Evolutionary conservation across 2,113 vertebrate genomes (phyloP).

Genomic region (Gavia stellata): DNA sequence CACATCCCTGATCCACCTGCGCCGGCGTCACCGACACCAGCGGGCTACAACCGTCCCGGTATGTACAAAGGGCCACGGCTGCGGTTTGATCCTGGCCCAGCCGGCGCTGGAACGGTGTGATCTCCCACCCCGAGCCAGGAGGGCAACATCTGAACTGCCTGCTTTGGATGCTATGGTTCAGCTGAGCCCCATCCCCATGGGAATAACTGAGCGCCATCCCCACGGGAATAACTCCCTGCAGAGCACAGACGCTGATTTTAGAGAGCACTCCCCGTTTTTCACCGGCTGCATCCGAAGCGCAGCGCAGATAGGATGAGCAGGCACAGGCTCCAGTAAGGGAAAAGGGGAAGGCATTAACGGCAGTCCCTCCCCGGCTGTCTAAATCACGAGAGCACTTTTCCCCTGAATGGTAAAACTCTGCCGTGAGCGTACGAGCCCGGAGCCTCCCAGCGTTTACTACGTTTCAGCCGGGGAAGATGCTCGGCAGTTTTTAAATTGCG

Average conservation of each 20-base stretch:
- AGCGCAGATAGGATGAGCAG: neutral
- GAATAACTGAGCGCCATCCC: neutral
- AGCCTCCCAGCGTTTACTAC: accelerated
- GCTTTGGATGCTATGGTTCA: neutral
- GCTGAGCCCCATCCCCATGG: accelerated
- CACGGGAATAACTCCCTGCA: accelerated
- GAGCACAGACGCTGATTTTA: accelerated
- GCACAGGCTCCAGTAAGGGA: neutral
- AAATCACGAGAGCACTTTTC: neutral
- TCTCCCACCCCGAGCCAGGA: neutral
- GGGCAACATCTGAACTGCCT: accelerated
- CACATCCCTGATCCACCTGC: neutral
- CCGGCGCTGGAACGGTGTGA: accelerated
- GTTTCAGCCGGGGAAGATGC: neutral
- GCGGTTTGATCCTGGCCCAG: neutral
- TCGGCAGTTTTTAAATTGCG: accelerated
- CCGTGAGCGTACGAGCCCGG: neutral
- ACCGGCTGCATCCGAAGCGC: neutral
- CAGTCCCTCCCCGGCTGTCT: neutral
- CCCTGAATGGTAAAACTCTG: neutral
- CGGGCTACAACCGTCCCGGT: accelerated
- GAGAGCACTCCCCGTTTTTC: accelerated
- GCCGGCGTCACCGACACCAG: accelerated
- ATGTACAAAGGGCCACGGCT: accelerated
- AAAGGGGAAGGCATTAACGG: neutral